These are phyloP conservation scores for Pituophis catenifer DNA, from an alignment of 2,113 vertebrate species.

Conservation along the genomic window DNA sequence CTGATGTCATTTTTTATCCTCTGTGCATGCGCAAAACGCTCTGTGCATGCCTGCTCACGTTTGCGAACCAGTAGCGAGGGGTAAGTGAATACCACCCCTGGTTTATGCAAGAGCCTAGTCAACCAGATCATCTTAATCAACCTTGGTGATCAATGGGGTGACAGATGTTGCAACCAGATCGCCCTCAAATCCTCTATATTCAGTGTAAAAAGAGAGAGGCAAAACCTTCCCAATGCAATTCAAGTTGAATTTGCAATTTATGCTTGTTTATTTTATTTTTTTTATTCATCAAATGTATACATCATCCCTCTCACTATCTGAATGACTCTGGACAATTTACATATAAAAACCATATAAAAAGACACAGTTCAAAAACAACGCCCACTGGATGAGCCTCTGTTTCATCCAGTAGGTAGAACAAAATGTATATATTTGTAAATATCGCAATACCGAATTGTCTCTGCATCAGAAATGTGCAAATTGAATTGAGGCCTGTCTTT, in stretches of 20 bases:
- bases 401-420: no score
- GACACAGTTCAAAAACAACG: not conserved
- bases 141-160: not conserved
- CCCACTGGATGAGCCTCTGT: no score
- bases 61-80: no score
- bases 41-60: no score
- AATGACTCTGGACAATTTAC: not conserved
- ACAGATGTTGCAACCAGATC: not conserved
- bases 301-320: not conserved
- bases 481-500: not conserved
- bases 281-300: not conserved
- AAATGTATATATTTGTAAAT: no score
- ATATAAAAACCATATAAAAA: not conserved
- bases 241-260: constrained; percentile 29
- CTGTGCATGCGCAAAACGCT: no score
- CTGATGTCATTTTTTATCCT: no score
- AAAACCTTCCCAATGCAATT: constrained; percentile 32
- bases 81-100: not conserved
- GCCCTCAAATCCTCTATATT: constrained; percentile 25
- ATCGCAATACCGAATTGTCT: no score
- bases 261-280: not conserved
- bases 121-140: not conserved
- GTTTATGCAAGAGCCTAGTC: not conserved
- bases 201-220: constrained; percentile 24
- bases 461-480: no score